Evolutionary conservation across 2,113 vertebrate genomes (phyloP).

Genomic region (Vicugna pacos): DNA sequence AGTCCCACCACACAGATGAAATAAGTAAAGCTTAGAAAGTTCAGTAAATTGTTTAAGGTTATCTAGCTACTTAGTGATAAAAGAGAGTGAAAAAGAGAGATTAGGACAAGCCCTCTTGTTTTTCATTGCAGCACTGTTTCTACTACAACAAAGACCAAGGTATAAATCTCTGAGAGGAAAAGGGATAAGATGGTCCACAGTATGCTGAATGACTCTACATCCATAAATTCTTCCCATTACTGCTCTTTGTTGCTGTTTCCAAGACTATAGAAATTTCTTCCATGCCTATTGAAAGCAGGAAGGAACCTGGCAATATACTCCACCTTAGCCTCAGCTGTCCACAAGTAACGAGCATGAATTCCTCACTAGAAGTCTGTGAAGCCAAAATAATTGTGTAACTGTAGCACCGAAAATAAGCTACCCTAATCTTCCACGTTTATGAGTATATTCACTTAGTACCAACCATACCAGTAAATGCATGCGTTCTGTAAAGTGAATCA

Average conservation of each 20-base stretch:
- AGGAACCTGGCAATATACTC: background rate
- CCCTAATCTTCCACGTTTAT: conserved; percentile 23
- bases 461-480: conserved; percentile 19
- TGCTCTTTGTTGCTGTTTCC: conserved; percentile 7
- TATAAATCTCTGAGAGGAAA: conserved; percentile 31
- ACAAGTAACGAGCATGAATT: background rate
- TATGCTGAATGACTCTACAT: background rate
- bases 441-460: conserved; percentile 59
- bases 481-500: conserved; percentile 42
- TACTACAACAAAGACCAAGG: conserved; percentile 18
- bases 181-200: background rate
- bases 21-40: conserved; percentile 32
- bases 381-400: background rate
- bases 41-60: conserved; percentile 6
- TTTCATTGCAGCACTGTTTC: background rate
- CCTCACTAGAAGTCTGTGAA: background rate
- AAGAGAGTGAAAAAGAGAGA: background rate
- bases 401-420: conserved; percentile 49
- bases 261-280: conserved; percentile 7
- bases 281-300: conserved; percentile 30
- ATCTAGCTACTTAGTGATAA: background rate
- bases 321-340: background rate
- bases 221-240: background rate
- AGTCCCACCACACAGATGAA: background rate
- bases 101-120: background rate